Conservation (phyloP, 35 echinoderm and acorn worm species). For the Hemicentrotus pulcherrimus region DNA sequence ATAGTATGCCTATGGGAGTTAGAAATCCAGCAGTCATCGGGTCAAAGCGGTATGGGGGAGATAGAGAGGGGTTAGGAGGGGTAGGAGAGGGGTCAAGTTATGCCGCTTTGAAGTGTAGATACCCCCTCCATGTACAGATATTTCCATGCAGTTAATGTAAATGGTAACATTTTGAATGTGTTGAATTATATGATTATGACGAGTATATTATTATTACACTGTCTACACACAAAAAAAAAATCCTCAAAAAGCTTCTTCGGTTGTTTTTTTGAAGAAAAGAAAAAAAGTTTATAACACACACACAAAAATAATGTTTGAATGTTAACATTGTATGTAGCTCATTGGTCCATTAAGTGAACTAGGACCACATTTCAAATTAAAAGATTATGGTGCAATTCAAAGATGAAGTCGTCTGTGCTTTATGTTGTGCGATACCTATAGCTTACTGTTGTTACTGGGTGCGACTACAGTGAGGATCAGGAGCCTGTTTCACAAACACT, state of each 20-base stretch:
- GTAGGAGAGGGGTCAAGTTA: not conserved
- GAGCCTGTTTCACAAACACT: too few relatives aligned
- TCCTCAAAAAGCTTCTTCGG: not conserved
- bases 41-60: not conserved
- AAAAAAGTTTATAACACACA: not conserved
- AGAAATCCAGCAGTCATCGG: too few relatives aligned
- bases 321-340: slow-evolving; percentile 15
- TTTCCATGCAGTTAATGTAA: not conserved
- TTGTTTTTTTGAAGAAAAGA: slow-evolving; percentile 10
- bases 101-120: not conserved
- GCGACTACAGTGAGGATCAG: too few relatives aligned
- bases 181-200: not conserved
- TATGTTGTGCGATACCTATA: not conserved
- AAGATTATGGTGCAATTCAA: slow-evolving; percentile 44
- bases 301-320: not conserved
- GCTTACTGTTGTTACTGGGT: not conserved
- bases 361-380: slow-evolving; percentile 29
- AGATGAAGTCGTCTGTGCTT: not conserved
- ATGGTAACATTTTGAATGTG: not conserved
- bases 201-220: not conserved
- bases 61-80: not conserved
- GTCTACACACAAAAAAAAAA: not conserved
- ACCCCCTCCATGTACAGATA: not conserved
- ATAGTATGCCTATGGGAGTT: too few relatives aligned
- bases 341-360: not conserved